phyloP scores from a whole-genome alignment of 2,797 vertebrate species.

The Etheostoma perlongum region DNA sequence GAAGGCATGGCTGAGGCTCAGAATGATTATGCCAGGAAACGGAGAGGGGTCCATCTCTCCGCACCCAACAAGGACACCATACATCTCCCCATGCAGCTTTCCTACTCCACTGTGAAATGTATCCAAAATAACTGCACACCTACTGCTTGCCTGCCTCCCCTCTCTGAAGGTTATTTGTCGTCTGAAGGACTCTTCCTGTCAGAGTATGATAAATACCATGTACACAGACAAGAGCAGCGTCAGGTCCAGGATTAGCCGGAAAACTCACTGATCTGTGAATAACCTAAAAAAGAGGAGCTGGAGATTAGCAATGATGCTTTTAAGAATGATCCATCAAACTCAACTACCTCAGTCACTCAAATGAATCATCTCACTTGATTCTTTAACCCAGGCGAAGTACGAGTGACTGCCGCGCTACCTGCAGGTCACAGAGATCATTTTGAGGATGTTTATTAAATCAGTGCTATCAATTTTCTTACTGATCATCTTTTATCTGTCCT shows the following conservation, averaged over 20 bases:
- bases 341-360: slow-evolving; percentile 98
- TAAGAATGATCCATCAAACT: slow-evolving; percentile 99
- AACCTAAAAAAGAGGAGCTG: slow-evolving; percentile 99
- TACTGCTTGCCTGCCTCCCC: slow-evolving; percentile 94
- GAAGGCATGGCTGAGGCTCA: slow-evolving; percentile 90
- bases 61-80: slow-evolving; percentile 92
- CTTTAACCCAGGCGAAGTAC: slow-evolving; percentile 90
- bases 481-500: slow-evolving; percentile 87
- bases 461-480: slow-evolving; percentile 86
- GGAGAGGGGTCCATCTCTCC: slow-evolving; percentile 87
- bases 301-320: slow-evolving; percentile 99
- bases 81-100: slow-evolving; percentile 93
- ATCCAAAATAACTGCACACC: slow-evolving; percentile 99
- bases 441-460: slow-evolving; percentile 88
- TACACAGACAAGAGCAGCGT: slow-evolving; percentile 99
- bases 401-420: slow-evolving; percentile 86
- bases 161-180: slow-evolving; percentile 99
- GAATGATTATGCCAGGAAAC: slow-evolving; percentile 89
- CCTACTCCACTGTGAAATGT: slow-evolving; percentile 97
- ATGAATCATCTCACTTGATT: slow-evolving; percentile 99
- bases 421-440: slow-evolving; percentile 84
- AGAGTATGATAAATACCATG: slow-evolving; percentile 99
- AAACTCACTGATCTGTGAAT: slow-evolving; percentile 99
- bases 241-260: slow-evolving; percentile 99
- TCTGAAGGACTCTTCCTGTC: slow-evolving; percentile 99